Percentiles rank a stretch among this genome's conserved stretches.
These are phyloP conservation scores for Drosophila prosaltans DNA, from an alignment of 1,140 invertebrate genomes.

Conservation along the genomic window DNA sequence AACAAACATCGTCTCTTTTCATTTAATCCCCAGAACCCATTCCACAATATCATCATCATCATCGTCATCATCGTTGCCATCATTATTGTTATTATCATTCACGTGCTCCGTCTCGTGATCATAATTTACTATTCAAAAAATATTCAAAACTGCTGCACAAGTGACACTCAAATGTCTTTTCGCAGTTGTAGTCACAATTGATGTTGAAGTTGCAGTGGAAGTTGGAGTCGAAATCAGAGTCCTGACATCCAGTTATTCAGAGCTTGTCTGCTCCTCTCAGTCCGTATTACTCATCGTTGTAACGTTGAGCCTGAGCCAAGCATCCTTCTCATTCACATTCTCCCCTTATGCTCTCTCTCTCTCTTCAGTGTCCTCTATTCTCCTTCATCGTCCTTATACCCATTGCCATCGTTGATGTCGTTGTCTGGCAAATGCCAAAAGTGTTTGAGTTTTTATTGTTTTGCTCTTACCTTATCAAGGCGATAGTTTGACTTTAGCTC, in stretches of 20 bases:
- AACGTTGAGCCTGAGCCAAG: conserved; percentile 2
- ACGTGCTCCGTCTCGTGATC: conserved; percentile 54
- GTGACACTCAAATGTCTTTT: conserved; percentile 78
- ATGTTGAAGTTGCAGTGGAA: conserved; percentile 20
- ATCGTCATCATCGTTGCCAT: neutral
- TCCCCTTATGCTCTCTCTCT: conserved; percentile 3
- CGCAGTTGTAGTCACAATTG: conserved; percentile 54
- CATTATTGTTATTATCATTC: neutral
- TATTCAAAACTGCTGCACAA: conserved; percentile 79
- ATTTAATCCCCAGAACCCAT: neutral
- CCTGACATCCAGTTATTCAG: conserved; percentile 23
- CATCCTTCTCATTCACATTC: neutral
- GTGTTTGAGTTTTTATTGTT: conserved; percentile 58
- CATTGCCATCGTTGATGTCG: conserved; percentile 14
- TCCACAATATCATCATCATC: neutral
- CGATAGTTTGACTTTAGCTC: conserved; percentile 6
- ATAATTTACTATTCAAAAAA: conserved; percentile 78
- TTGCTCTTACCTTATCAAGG: conserved; percentile 21
- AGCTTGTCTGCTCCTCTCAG: neutral
- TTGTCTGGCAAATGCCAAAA: conserved; percentile 69
- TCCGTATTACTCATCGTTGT: neutral
- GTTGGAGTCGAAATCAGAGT: conserved; percentile 7
- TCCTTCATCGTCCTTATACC: neutral
- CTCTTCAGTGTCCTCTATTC: too few relatives aligned
- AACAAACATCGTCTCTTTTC: conserved; percentile 2